Conservation (phyloP, 2,797 vertebrate genomes). For the Manis javanica region DNA sequence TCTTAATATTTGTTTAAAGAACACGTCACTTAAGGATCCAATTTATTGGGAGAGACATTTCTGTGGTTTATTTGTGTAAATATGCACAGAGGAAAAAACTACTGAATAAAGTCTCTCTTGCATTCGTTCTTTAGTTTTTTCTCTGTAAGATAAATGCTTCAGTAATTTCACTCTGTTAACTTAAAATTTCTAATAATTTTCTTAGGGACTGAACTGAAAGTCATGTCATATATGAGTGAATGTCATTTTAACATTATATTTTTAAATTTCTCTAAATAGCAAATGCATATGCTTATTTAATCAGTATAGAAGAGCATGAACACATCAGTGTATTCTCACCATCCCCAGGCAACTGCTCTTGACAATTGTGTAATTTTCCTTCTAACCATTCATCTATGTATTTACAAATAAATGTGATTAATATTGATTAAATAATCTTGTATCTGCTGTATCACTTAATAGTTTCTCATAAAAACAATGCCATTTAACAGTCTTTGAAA, state of each 20-base stretch:
- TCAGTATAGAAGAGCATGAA: not conserved
- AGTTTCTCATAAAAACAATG: not conserved
- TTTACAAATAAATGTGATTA: not conserved
- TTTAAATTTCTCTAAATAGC: not conserved
- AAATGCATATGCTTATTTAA: not conserved
- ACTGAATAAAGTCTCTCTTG: not conserved
- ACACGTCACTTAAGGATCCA: conserved; percentile 57
- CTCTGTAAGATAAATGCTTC: not conserved
- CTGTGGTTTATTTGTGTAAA: not conserved
- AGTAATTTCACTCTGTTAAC: not conserved
- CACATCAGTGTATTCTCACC: not conserved
- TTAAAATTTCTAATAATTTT: conserved; percentile 15
- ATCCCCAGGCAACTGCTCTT: not conserved
- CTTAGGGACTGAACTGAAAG: not conserved
- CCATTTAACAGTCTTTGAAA: not conserved
- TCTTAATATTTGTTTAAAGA: conserved; percentile 64
- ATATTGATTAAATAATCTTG: not conserved
- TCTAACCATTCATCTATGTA: not conserved
- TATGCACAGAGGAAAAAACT: not conserved
- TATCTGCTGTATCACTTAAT: not conserved
- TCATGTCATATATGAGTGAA: not conserved
- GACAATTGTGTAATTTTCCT: not conserved
- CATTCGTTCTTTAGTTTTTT: not conserved
- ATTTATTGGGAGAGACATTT: not conserved
- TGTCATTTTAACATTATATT: not conserved